Evolutionary conservation across 1,140 invertebrate genomes (phyloP), one percentile per base, ranked within the genome.

Genomic region (Papilio xuthus): DNA sequence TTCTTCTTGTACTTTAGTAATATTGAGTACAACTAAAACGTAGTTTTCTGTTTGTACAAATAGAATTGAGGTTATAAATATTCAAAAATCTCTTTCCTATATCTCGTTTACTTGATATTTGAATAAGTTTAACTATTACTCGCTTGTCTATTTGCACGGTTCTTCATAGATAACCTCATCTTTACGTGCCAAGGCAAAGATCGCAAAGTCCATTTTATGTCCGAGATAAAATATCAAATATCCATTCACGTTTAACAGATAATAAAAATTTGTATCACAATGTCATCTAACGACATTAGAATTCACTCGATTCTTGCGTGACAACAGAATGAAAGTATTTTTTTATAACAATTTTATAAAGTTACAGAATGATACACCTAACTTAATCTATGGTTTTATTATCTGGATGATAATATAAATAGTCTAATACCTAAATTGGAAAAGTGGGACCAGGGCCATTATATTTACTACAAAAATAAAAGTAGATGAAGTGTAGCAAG

Each of bases 121-220:
- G n/a, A 10, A 20, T 56, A 20, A 56, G 10, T 56, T 56, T 56
- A 9, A 1, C 20, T 60, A 50, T 50, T 18, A 28, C 3, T 28
- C 3, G 10, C 18, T 9, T 63, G 0, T 67, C 18, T 28, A 20
- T 28, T 32, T 3, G 12, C 13, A 28, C 23, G 12, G 12, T 67
- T 67, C 60, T 26, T 67, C 13, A 26, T 26, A 28, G 60, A 67
- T 67, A 67, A 67, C 60, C 60, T 67, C 26, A 67, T 67, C 23
- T 67, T 28, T 28, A 4, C 26, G 26, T 67, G 60, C 60, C 60
- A 67, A 67, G 60, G 60, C 60, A 67, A 67, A 67, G 60, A 67
- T 67, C 26, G 26, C 60, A 67, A 67, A 67, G 60, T 67, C 60
- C 60, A 67, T 28, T 67, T 67, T 28, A 67, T 18, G 26, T 67